Base-by-base conservation (phyloP, 2,888 invertebrate species). In the Trimorus sp. region DNA sequence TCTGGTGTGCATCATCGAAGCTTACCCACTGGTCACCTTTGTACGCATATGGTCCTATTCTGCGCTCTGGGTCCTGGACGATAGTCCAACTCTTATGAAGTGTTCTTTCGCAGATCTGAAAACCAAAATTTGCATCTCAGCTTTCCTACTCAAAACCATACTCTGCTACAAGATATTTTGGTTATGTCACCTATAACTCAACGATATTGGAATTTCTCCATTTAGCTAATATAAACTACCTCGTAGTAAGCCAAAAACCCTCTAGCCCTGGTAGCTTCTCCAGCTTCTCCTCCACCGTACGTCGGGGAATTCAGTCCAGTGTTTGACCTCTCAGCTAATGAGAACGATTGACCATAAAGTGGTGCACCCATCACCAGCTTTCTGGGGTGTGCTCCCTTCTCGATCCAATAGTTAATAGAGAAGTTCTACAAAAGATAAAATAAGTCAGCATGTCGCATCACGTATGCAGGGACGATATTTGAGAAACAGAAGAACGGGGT, bases 171-270 rank as follows among this genome's bases (percentile, higher is more conserved):
- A 26, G 26, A 3, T 26, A 26, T 26, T 1, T 26, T 26, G 4
- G 26, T 26, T 26, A 26, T 26, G 26, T 26, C 26, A 26, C 26
- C 26, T 26, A 26, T 3, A 26, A 26, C 26, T 4, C 26, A 26
- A 26, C 4, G 26, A 26, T 26, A 26, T 26, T 26, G 26, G 4
- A 26, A 26, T 26, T 26, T 26, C 4, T 26, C 26, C 26, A 26
- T n/a, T n/a, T n/a, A 26, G 26, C 26, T 26, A 3, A 26, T 3
- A 26, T 4, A 26, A 26, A 4, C 26, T 49, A 96, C 96, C 93
- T 98, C 98, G 89, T 97, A 98, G 91, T 97, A 98, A 0, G 98
- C 93, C 26, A 97, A 92, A 91, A 98, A 98, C 26, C 98, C 98
- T 90, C 97, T 93, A 2, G 97, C 97, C 88, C 97, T 93, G 0